Percentiles rank a stretch among this genome's conserved stretches.
Conservation (phyloP, 1,140 invertebrate species). For the Aplysia californica region DNA sequence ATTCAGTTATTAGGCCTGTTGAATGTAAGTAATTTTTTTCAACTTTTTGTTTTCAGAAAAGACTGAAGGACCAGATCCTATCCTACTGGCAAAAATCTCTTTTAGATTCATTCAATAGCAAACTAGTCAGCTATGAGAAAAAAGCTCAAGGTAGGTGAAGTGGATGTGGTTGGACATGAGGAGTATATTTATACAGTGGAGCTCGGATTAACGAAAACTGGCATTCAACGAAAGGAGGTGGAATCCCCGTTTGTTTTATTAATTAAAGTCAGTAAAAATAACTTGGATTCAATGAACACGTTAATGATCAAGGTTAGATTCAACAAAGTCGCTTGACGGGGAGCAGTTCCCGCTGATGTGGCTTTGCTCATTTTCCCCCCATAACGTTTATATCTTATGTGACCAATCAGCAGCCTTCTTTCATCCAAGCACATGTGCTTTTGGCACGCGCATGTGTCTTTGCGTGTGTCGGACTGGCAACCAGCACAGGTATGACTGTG, state of each 20-base stretch:
- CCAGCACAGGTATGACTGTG: too few species aligned
- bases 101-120: constrained; percentile 5
- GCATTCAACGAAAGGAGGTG: too few species aligned
- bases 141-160: constrained; percentile 18
- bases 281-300: too few species aligned
- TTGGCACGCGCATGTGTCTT: too few species aligned
- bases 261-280: too few species aligned
- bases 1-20: too few species aligned
- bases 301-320: not conserved
- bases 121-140: not conserved
- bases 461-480: too few species aligned
- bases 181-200: not conserved
- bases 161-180: not conserved
- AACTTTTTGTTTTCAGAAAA: constrained; percentile 1
- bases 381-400: not conserved
- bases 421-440: not conserved
- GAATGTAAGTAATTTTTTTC: not conserved
- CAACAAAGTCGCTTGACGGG: too few species aligned
- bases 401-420: not conserved
- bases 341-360: too few species aligned
- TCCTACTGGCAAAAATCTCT: not conserved
- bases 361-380: too few species aligned
- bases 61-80: not conserved
- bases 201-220: too few species aligned
- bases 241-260: not conserved